Evolutionary conservation across 2,888 invertebrate species (phyloP).

Genomic region (Mystacides longicornis): DNA sequence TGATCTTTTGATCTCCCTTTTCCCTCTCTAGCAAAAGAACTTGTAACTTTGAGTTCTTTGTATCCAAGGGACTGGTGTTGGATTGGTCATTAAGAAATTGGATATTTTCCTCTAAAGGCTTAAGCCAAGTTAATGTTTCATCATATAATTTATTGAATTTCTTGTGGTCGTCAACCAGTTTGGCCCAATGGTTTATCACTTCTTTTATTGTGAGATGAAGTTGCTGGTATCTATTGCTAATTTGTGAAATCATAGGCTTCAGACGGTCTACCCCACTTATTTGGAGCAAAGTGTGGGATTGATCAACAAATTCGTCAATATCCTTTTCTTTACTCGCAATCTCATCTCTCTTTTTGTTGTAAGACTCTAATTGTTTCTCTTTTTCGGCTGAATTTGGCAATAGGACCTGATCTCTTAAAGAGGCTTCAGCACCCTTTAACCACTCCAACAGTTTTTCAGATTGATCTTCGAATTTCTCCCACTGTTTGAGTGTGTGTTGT

Average conservation of each 20-base stretch:
- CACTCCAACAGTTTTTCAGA: conserved; percentile 76
- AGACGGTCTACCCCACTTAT: conserved; percentile 78
- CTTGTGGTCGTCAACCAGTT: conserved; percentile 75
- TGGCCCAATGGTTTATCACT: conserved; percentile 76
- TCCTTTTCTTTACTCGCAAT: conserved; percentile 75
- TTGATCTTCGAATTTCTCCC: conserved; percentile 80
- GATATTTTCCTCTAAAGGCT: conserved; percentile 60
- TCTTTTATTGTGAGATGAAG: conserved; percentile 77
- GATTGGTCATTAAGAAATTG: conserved; percentile 62
- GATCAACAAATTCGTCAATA: conserved; percentile 83
- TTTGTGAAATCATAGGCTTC: conserved; percentile 79
- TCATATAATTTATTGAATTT: conserved; percentile 67
- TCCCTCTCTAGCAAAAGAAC: conserved; percentile 72
- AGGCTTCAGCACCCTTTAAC: conserved; percentile 77
- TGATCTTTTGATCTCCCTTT: conserved; percentile 73
- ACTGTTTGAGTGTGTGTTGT: conserved; percentile 66
- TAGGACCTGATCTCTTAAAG: conserved; percentile 79
- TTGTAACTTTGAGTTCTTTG: conserved; percentile 61
- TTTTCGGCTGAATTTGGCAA: conserved; percentile 78
- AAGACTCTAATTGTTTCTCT: conserved; percentile 61
- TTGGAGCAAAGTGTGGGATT: conserved; percentile 79
- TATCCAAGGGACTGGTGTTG: conserved; percentile 47
- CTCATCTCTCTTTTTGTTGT: conserved; percentile 66
- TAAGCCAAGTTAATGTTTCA: conserved; percentile 71
- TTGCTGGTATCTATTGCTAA: conserved; percentile 80